phyloP scores from a whole-genome alignment of 2,797 vertebrate species.

The Sus cebifrons region DNA sequence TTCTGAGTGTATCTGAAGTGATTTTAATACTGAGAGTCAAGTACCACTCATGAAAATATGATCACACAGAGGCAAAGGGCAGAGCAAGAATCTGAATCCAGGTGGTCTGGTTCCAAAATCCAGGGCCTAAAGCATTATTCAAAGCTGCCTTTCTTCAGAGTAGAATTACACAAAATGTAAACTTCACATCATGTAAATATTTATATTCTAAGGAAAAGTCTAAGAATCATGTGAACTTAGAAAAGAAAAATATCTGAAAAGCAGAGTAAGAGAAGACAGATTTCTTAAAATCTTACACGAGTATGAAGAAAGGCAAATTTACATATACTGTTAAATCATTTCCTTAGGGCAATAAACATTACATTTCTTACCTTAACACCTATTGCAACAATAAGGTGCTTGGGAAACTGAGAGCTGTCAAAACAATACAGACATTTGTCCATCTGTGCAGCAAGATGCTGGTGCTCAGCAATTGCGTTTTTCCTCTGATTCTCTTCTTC shows the following conservation, averaged over 20 bases:
- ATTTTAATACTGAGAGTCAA: constrained; percentile 46
- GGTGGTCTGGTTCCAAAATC: not conserved
- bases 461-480: constrained; percentile 94
- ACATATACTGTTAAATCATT: not conserved
- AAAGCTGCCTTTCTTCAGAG: not conserved
- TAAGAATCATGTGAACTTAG: not conserved
- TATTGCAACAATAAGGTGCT: constrained; percentile 97
- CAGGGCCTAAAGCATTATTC: not conserved
- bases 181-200: not conserved
- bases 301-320: constrained; percentile 32
- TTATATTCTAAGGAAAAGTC: not conserved
- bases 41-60: not conserved
- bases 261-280: not conserved
- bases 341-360: constrained; percentile 53
- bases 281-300: not conserved
- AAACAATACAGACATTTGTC: constrained; percentile 97
- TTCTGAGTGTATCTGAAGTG: not conserved
- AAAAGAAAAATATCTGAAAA: constrained; percentile 47
- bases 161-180: not conserved
- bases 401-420: constrained; percentile 95
- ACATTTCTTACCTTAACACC: constrained; percentile 94
- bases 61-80: not conserved
- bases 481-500: constrained; percentile 93
- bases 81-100: not conserved
- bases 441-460: constrained; percentile 93